phyloP scores from a whole-genome alignment of 1,140 invertebrate genomes.

The Aleiodes sp. region DNA sequence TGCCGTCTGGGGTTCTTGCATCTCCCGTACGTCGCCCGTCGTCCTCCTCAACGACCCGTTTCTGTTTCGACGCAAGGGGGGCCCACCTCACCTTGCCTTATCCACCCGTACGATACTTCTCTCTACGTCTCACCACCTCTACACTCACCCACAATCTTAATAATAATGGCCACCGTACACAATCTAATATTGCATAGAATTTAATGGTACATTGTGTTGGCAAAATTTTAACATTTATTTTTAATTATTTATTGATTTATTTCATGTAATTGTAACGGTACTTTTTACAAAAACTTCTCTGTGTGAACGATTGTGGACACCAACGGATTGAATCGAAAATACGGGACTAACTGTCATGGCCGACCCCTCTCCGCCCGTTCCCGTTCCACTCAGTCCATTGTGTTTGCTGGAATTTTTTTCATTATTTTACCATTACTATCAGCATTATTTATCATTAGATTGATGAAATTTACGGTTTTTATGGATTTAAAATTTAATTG shows the following conservation, averaged over 20 bases:
- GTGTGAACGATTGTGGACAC: background rate
- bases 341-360: conserved; percentile 54
- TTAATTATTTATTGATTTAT: background rate
- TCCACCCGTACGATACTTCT: conserved; percentile 32
- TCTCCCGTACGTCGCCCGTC: conserved; percentile 45
- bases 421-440: background rate
- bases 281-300: background rate
- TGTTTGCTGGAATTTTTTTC: background rate
- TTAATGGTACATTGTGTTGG: background rate
- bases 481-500: background rate
- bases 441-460: background rate
- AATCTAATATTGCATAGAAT: background rate
- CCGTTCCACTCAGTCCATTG: conserved; percentile 27
- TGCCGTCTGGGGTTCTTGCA: conserved; percentile 53
- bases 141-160: conserved; percentile 48
- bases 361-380: conserved; percentile 48
- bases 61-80: conserved; percentile 51
- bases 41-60: conserved; percentile 34
- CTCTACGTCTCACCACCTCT: conserved; percentile 55
- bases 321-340: conserved; percentile 44
- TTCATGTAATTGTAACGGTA: background rate
- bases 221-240: background rate
- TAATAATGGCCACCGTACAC: conserved; percentile 48
- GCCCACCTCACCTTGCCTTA: conserved; percentile 53
- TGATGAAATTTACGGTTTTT: background rate